These are phyloP conservation scores for Zaprionus inermis DNA, from an alignment of 1,140 invertebrate species.

Conservation along the genomic window DNA sequence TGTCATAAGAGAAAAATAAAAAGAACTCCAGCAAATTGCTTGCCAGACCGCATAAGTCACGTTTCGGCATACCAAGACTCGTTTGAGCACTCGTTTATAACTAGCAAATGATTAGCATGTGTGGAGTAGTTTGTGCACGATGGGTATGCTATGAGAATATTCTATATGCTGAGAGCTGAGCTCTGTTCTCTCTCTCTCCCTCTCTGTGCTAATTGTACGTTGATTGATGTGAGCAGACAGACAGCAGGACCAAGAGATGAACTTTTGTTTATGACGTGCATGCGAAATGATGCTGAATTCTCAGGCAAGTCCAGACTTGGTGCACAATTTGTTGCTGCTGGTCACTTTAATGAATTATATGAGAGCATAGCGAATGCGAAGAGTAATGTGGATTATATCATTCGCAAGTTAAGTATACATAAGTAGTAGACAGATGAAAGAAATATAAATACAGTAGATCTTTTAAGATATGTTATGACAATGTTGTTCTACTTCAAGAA, in stretches of 20 bases:
- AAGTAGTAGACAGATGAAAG: no score
- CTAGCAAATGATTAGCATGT: slow-evolving; percentile 60
- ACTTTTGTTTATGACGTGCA: slow-evolving; percentile 11
- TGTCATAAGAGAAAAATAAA: slow-evolving; percentile 7
- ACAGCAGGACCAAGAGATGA: neutral
- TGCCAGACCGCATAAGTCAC: slow-evolving; percentile 54
- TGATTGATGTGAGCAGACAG: slow-evolving; percentile 37
- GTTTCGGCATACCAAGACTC: slow-evolving; percentile 52
- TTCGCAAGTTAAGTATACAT: no score
- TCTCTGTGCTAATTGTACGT: slow-evolving; percentile 41
- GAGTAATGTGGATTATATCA: neutral
- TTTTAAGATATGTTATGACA: no score
- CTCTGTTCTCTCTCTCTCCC: neutral
- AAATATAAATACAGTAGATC: no score
- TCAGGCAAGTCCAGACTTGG: neutral
- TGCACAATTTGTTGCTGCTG: slow-evolving; percentile 25
- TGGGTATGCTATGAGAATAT: neutral
- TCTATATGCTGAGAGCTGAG: neutral
- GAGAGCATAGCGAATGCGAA: neutral
- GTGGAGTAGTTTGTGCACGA: slow-evolving; percentile 6
- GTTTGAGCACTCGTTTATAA: slow-evolving; percentile 35
- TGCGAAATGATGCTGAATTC: slow-evolving; percentile 17
- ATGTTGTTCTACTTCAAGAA: no score
- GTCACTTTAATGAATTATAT: slow-evolving; percentile 7
- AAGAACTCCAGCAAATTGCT: slow-evolving; percentile 7